phyloP scores from a whole-genome alignment of 2,113 vertebrate species.

The Struthidea cinerea region DNA sequence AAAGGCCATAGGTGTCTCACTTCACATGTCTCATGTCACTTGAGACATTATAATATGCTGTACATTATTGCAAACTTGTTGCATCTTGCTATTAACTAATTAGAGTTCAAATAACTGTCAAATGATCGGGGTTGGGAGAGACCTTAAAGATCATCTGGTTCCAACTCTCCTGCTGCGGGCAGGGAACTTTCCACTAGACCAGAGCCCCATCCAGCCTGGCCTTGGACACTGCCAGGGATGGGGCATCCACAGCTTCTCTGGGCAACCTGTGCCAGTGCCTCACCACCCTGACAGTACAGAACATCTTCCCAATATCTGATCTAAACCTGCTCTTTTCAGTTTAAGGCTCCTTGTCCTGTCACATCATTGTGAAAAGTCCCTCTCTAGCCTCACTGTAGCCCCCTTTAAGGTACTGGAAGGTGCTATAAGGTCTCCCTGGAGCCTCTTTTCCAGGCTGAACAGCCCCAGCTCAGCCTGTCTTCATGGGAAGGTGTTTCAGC shows the following conservation, averaged over 20 bases:
- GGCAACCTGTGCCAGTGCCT: not conserved
- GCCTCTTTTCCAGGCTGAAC: not conserved
- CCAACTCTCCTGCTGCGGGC: not conserved
- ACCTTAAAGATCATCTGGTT: not conserved
- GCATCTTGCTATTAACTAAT: not conserved
- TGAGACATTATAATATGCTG: not conserved
- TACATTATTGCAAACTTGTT: not conserved
- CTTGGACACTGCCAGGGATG: not conserved
- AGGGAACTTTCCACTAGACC: not conserved
- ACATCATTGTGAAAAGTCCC: not conserved
- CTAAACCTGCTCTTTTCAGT: not conserved
- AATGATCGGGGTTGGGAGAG: not conserved
- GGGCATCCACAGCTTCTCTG: not conserved
- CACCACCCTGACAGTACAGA: not conserved
- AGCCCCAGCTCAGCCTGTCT: not conserved
- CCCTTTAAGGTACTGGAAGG: not conserved
- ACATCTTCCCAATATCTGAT: not conserved
- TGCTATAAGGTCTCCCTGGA: not conserved
- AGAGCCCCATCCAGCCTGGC: not conserved
- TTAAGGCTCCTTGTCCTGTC: not conserved
- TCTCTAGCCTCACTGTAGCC: not conserved
- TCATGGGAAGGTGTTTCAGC: not conserved
- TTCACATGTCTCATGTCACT: not conserved
- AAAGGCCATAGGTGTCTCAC: not conserved
- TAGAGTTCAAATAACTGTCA: rapidly evolving